These are phyloP conservation scores for Bothrops jararaca DNA, from an alignment of 2,113 vertebrate genomes.

Conservation along the genomic window DNA sequence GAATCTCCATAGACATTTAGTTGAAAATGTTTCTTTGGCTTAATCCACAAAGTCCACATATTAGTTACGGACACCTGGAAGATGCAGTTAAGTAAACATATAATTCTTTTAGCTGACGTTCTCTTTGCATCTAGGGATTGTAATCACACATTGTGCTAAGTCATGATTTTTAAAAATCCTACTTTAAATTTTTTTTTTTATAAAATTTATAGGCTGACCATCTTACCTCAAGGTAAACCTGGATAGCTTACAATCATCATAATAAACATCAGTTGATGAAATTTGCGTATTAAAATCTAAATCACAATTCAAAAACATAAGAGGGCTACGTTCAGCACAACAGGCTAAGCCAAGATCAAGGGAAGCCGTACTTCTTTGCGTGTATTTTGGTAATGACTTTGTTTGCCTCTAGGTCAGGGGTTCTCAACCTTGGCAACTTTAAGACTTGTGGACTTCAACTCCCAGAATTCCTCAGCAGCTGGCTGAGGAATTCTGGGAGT, in stretches of 20 bases:
- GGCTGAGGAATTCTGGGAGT: too few species aligned
- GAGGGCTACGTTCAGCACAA: neutral
- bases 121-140: neutral
- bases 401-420: too few species aligned
- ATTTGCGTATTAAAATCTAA: neutral
- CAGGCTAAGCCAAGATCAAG: neutral
- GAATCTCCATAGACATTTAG: neutral
- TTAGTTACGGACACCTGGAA: neutral
- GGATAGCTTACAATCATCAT: too few species aligned
- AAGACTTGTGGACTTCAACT: too few species aligned
- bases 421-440: too few species aligned
- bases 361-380: neutral
- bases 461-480: too few species aligned
- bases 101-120: neutral
- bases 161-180: neutral
- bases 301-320: neutral
- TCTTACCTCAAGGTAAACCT: too few species aligned
- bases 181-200: neutral
- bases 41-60: neutral
- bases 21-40: neutral
- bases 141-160: neutral
- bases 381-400: neutral
- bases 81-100: neutral
- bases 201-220: too few species aligned
- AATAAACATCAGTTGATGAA: neutral